phyloP scores from a whole-genome alignment of 2,797 vertebrate species.

The Tokudaia muenninki region DNA sequence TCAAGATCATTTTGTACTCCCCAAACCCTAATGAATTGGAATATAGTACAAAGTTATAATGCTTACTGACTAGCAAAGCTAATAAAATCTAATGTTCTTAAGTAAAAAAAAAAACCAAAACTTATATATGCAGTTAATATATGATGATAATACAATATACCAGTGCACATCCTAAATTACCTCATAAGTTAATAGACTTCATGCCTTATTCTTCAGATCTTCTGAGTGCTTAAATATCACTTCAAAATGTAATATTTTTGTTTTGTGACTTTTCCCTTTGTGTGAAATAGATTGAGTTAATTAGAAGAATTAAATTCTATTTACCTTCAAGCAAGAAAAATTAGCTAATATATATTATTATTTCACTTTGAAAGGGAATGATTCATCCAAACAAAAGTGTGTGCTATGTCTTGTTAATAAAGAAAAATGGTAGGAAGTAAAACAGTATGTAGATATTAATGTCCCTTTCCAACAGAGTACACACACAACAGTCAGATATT shows the following conservation, averaged over 20 bases:
- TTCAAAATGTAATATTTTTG: conserved; percentile 5
- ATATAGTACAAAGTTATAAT: not conserved
- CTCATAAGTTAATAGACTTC: not conserved
- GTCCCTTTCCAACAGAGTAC: not conserved
- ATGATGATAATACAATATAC: not conserved
- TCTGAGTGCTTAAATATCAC: not conserved
- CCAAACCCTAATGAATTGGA: not conserved
- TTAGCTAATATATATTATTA: not conserved
- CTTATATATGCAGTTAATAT: not conserved
- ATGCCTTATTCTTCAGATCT: not conserved
- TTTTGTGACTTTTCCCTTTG: not conserved
- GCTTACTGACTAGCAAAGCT: not conserved
- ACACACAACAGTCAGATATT: not conserved
- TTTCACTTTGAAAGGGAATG: conserved; percentile 23
- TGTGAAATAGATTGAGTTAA: not conserved
- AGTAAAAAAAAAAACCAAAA: not conserved
- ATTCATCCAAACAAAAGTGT: not conserved
- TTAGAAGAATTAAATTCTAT: not conserved
- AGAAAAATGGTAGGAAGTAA: not conserved
- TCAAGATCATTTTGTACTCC: not conserved
- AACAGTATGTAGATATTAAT: not conserved
- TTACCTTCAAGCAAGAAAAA: not conserved
- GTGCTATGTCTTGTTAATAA: not conserved
- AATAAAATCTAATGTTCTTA: not conserved
- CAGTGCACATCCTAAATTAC: not conserved